These are phyloP conservation scores for Drosophila rellima DNA, from an alignment of 2,888 invertebrate genomes.

Conservation along the genomic window DNA sequence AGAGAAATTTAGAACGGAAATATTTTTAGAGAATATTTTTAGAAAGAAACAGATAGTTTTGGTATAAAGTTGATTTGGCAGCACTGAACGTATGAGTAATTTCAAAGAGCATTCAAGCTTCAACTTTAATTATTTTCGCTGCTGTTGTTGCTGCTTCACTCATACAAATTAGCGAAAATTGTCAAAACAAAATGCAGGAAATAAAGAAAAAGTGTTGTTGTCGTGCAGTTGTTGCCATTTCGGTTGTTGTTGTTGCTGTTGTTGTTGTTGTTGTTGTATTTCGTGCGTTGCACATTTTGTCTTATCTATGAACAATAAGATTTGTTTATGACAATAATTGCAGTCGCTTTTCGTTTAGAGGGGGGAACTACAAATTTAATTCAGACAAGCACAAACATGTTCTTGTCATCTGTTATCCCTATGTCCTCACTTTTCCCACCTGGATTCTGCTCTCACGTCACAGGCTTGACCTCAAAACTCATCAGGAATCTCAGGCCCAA, in stretches of 20 bases:
- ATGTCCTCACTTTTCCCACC: slow-evolving; percentile 32
- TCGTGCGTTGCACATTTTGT: slow-evolving; percentile 63
- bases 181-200: slow-evolving; percentile 72
- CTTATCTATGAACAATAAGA: slow-evolving; percentile 65
- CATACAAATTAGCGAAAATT: slow-evolving; percentile 74
- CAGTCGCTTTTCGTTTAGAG: slow-evolving; percentile 4
- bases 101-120: slow-evolving; percentile 23
- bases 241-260: slow-evolving; percentile 9
- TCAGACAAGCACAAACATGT: slow-evolving; percentile 3
- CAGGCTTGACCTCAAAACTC: slow-evolving; percentile 38
- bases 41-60: too few relatives aligned
- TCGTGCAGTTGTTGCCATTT: slow-evolving; percentile 19
- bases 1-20: too few relatives aligned
- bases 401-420: slow-evolving; percentile 19
- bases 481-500: slow-evolving; percentile 24
- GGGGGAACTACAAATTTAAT: not conserved
- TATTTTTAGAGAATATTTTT: too few relatives aligned
- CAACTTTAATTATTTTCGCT: slow-evolving; percentile 23
- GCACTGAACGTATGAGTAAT: too few relatives aligned
- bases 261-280: slow-evolving; percentile 24
- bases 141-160: slow-evolving; percentile 38
- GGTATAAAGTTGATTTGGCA: too few relatives aligned
- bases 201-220: slow-evolving; percentile 42
- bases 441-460: slow-evolving; percentile 40
- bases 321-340: slow-evolving; percentile 66